These are phyloP conservation scores for Melanotaenia nigrans DNA, from an alignment of 2,797 vertebrate genomes.

Conservation along the genomic window DNA sequence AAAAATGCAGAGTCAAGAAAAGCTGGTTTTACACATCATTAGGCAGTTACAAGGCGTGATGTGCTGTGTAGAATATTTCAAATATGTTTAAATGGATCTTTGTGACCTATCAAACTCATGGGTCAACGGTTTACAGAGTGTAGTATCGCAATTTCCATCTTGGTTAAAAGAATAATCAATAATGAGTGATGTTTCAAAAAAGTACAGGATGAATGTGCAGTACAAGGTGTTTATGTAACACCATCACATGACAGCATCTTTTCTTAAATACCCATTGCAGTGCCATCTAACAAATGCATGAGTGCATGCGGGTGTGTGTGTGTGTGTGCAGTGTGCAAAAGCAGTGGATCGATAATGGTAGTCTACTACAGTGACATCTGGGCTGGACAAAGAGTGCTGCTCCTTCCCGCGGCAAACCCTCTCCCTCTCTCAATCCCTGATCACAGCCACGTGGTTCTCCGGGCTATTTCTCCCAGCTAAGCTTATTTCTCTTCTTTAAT, in stretches of 20 bases:
- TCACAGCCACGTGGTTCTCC: conserved; percentile 74
- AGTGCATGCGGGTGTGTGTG: neutral
- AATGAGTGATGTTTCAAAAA: neutral
- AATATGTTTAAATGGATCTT: conserved; percentile 1
- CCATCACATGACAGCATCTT: conserved; percentile 1
- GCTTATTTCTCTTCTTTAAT: conserved; percentile 81
- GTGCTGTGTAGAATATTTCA: neutral
- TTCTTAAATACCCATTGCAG: conserved; percentile 31
- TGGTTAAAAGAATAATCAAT: neutral
- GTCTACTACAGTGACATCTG: conserved; percentile 79
- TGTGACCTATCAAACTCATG: neutral
- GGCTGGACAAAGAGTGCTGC: conserved; percentile 72
- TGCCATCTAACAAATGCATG: conserved; percentile 30
- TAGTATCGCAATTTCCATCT: neutral
- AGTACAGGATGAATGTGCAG: neutral
- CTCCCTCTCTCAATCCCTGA: conserved; percentile 62
- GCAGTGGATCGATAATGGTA: conserved; percentile 70
- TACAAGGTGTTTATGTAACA: conserved; percentile 22
- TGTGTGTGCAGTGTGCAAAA: conserved; percentile 28
- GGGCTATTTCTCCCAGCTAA: conserved; percentile 75
- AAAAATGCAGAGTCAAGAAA: conserved; percentile 28
- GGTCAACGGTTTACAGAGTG: neutral
- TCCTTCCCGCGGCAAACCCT: conserved; percentile 59
- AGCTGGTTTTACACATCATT: conserved; percentile 11
- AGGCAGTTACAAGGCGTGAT: neutral